Percentiles rank a stretch among this genome's conserved stretches.
phyloP scores from a whole-genome alignment of 2,797 vertebrate species.

The Galagoides demidoff region DNA sequence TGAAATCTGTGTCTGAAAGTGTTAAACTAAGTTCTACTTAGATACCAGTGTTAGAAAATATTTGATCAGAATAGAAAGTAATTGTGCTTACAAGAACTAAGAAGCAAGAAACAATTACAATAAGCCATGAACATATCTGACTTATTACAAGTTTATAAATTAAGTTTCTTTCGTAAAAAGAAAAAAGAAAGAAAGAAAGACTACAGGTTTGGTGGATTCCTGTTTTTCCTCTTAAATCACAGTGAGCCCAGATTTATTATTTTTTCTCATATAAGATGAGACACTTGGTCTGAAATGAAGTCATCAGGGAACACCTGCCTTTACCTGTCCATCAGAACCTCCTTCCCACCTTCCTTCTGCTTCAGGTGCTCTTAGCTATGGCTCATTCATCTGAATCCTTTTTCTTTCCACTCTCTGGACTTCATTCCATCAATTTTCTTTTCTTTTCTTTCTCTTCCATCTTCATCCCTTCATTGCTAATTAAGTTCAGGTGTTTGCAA shows the following conservation, averaged over 20 bases:
- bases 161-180: neutral
- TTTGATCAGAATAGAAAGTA: neutral
- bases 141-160: slow-evolving; percentile 6
- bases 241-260: neutral
- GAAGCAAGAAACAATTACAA: neutral
- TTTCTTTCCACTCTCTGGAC: neutral
- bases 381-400: neutral
- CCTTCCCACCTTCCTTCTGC: neutral
- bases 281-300: neutral
- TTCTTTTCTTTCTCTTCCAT: neutral
- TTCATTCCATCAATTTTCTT: neutral
- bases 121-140: neutral
- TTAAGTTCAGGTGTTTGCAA: neutral
- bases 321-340: neutral
- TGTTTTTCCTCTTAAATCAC: neutral
- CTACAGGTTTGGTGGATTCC: neutral
- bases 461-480: neutral
- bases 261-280: neutral
- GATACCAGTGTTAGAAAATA: neutral
- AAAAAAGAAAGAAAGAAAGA: neutral
- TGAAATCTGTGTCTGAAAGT: neutral
- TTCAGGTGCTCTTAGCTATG: neutral
- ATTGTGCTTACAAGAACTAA: neutral
- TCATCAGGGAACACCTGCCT: neutral
- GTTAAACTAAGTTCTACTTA: neutral